Percentiles rank a stretch among this genome's conserved stretches.
Evolutionary conservation across 1,140 invertebrate genomes (phyloP).

Genomic region (Mactra quadrangularis): DNA sequence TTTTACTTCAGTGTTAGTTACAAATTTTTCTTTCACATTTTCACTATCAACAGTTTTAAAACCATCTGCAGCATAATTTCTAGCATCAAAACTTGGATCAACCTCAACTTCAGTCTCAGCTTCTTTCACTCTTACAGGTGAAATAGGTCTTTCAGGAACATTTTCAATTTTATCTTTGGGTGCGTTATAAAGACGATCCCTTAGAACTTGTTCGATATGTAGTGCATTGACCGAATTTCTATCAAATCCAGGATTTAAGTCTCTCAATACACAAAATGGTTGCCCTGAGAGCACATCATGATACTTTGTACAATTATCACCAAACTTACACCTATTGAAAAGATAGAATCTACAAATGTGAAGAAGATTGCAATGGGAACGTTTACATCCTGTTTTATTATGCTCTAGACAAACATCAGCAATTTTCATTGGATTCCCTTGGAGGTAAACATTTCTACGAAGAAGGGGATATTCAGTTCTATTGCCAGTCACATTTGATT

Average conservation of each 20-base stretch:
- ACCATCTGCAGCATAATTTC: constrained; percentile 24
- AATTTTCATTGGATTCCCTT: background rate
- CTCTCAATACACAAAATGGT: background rate
- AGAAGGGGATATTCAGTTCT: too few species aligned
- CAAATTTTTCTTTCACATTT: background rate
- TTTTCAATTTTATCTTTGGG: background rate
- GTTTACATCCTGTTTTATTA: constrained; percentile 28
- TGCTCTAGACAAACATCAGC: constrained; percentile 22
- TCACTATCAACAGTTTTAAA: too few species aligned
- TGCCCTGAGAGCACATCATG: constrained; percentile 38
- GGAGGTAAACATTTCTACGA: too few species aligned
- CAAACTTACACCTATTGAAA: constrained; percentile 33
- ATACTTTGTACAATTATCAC: constrained; percentile 21
- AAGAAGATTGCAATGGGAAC: background rate
- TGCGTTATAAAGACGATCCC: background rate
- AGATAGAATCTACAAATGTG: constrained; percentile 42
- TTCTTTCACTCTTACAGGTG: too few species aligned
- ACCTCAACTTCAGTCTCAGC: background rate
- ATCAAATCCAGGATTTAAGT: constrained; percentile 24
- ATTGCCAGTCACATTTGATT: too few species aligned
- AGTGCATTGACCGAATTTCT: background rate
- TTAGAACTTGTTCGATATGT: constrained; percentile 1
- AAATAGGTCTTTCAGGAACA: background rate
- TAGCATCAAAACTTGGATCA: constrained; percentile 49
- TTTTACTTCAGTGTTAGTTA: background rate